Base-by-base conservation (phyloP, 1,140 invertebrate species). In the Halictus rubicundus region DNA sequence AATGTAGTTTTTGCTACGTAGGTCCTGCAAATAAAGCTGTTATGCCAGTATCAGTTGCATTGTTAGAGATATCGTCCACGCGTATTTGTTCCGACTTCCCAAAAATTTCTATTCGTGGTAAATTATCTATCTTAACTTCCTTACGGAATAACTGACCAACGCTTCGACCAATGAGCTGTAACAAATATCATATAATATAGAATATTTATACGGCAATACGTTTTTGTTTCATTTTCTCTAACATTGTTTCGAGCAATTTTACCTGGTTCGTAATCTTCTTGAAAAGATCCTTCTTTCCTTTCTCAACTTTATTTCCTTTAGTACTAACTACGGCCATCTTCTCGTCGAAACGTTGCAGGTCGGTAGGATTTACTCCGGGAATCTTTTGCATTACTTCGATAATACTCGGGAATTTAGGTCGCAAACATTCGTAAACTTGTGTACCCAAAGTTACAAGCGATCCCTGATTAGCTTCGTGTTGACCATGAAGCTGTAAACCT, bases 221-320 rank as follows among this genome's bases (percentile, higher is more conserved):
- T 39, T 21, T 16, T 46, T 42, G 12, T 16, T 54, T 21, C 8
- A 54, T 42, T n/a, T 19, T 21, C 68, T 25, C 21, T 54, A 21
- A 70, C 23, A 60, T 16, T 69, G 1, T 8, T n/a, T 2, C 19
- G 19, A 19, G 19, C 19, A 64, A 70, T 42, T 27, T 75, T 91
- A 97, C 96, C 92, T 95, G 95, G 77, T 95, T 95, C 3, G 97
- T 97, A 60, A 98, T 95, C 92, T 97, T 98, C 90, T 97, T 98
- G 90, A 98, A 98, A 19, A 97, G 93, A 89, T 98, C 97, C 87
- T 97, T 97, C 90, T 98, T 98, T 78, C 96, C 96, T 88, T 98
- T 98, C 87, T 98, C 97, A 19, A 96, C 95, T 90, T 97, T 97
- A 85, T 95, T 95, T 27, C 96, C 96, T 86, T 96, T 96, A 71